These are phyloP conservation scores for Cephus nigrinus DNA, from an alignment of 2,888 invertebrate genomes.

Conservation along the genomic window DNA sequence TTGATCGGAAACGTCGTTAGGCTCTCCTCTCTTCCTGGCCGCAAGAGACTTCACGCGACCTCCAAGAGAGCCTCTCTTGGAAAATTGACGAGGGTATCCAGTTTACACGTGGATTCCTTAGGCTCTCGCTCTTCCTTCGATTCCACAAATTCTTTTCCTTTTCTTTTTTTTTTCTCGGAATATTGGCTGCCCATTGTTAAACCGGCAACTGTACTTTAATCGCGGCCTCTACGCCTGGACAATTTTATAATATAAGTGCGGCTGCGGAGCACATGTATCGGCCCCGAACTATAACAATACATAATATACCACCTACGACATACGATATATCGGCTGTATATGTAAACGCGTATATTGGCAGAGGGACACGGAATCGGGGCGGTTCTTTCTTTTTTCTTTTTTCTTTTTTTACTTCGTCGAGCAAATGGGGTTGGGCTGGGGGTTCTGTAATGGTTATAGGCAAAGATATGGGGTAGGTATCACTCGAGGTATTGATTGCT, in stretches of 20 bases:
- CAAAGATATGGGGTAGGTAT: slow-evolving; percentile 20
- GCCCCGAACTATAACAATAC: no score
- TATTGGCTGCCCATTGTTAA: no score
- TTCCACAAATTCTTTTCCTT: slow-evolving; percentile 25
- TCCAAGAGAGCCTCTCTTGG: slow-evolving; percentile 10
- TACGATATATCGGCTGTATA: no score
- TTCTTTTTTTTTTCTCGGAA: slow-evolving; percentile 17
- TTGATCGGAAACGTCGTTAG: slow-evolving; percentile 60
- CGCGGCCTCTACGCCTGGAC: no score
- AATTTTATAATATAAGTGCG: no score
- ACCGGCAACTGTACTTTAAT: no score
- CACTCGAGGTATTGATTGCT: slow-evolving; percentile 56
- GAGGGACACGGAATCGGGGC: background rate
- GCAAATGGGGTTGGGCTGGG: slow-evolving; percentile 1
- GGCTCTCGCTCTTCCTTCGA: slow-evolving; percentile 24
- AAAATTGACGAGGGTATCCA: slow-evolving; percentile 42
- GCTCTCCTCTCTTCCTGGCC: slow-evolving; percentile 43
- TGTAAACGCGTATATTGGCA: no score
- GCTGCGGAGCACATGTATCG: no score
- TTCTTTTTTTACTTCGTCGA: background rate
- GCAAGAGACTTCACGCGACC: slow-evolving; percentile 33
- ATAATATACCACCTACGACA: no score
- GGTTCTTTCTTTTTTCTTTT: background rate
- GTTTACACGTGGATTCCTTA: slow-evolving; percentile 29
- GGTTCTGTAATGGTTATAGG: slow-evolving; percentile 3